Conservation (phyloP, 2,113 vertebrate species). For the Cercocebus atys region DNA sequence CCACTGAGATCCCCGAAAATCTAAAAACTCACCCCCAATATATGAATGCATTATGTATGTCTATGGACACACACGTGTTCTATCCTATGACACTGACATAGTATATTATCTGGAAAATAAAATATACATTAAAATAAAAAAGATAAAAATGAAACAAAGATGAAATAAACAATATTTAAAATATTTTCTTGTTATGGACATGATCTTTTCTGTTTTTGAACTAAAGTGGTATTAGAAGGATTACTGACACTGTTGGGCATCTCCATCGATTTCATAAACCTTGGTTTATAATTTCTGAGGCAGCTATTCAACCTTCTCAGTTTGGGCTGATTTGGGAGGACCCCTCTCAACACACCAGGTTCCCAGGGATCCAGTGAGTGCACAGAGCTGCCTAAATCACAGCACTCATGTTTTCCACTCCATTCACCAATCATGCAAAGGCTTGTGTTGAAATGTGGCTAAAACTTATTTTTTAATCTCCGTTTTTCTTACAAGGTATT, state of each 20-base stretch:
- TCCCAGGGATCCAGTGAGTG: neutral
- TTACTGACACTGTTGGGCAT: neutral
- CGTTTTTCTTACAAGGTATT: neutral
- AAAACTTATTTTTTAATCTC: neutral
- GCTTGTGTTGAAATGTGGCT: neutral
- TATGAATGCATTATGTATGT: neutral
- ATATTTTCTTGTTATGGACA: neutral
- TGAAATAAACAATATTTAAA: neutral
- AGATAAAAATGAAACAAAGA: neutral
- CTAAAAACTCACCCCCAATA: neutral
- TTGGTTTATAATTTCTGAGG: neutral
- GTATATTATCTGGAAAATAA: neutral
- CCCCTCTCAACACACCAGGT: neutral
- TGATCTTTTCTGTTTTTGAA: neutral
- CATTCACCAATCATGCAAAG: neutral
- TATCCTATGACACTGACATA: neutral
- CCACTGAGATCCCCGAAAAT: rapidly evolving
- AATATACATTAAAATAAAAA: neutral
- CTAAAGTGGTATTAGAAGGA: neutral
- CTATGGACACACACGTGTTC: neutral
- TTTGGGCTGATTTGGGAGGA: neutral
- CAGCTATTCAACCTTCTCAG: neutral
- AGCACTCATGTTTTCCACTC: neutral
- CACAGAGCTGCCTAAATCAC: neutral
- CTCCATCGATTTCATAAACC: neutral